These are phyloP conservation scores for Aphyosemion australe DNA, from an alignment of 2,113 vertebrate genomes.

Conservation along the genomic window DNA sequence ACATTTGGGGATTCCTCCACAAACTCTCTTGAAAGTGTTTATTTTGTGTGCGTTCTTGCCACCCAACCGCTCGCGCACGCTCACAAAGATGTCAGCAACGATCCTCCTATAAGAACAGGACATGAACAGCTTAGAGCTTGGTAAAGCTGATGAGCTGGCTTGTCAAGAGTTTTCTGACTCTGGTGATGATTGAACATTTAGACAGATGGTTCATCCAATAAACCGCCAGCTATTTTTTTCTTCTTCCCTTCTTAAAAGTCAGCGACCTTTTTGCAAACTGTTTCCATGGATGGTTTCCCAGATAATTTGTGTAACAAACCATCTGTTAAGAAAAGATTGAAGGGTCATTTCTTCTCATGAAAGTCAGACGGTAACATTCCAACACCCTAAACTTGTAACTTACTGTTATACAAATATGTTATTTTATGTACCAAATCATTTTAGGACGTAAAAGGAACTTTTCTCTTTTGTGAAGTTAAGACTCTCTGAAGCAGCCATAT, in stretches of 20 bases:
- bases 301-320: not conserved
- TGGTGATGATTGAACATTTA: not conserved
- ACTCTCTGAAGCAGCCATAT: not conserved
- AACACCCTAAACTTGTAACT: not conserved
- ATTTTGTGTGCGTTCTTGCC: too few species aligned
- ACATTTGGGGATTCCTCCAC: too few species aligned
- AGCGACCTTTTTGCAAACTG: not conserved
- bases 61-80: too few species aligned
- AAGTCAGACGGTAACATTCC: not conserved
- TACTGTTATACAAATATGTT: not conserved
- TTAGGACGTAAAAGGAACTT: not conserved
- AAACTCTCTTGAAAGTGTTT: too few species aligned
- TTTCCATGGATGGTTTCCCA: not conserved
- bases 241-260: not conserved
- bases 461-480: not conserved
- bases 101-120: too few species aligned
- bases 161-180: not conserved
- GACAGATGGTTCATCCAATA: slow-evolving; percentile 13
- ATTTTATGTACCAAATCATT: not conserved
- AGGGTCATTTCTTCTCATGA: not conserved
- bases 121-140: too few species aligned
- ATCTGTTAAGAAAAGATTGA: not conserved
- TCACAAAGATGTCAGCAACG: too few species aligned
- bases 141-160: not conserved
- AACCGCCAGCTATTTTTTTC: not conserved